These are phyloP conservation scores for Saguinus midas DNA, from an alignment of 2,113 vertebrate species.

Conservation along the genomic window DNA sequence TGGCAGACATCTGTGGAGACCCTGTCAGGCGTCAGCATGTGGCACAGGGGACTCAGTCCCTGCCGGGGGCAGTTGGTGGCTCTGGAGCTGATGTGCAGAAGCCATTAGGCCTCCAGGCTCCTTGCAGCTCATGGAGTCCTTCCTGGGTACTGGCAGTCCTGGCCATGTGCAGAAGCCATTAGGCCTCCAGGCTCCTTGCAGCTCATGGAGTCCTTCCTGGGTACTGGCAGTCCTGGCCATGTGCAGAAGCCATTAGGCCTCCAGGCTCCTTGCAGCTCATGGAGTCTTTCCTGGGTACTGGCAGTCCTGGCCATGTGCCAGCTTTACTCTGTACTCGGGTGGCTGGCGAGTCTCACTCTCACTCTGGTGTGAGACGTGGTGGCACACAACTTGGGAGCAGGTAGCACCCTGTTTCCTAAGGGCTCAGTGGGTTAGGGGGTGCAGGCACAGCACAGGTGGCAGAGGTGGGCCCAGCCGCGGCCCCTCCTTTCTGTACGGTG, in stretches of 20 bases:
- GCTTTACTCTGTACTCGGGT: background rate
- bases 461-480: background rate
- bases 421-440: background rate
- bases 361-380: background rate
- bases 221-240: fast-evolving
- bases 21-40: background rate
- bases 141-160: background rate
- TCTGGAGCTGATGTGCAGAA: too few species aligned
- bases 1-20: background rate
- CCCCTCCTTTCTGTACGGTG: background rate
- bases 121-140: background rate
- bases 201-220: background rate
- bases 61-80: background rate
- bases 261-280: background rate
- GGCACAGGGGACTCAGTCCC: background rate
- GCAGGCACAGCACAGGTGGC: background rate
- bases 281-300: background rate
- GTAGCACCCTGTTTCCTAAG: background rate
- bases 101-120: background rate
- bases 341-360: background rate
- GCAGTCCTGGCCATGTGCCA: too few species aligned
- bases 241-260: fast-evolving
- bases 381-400: background rate
- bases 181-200: background rate
- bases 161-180: fast-evolving